Conservation (phyloP, 2,888 invertebrate genomes). For the Drosophila vallismaia region DNA sequence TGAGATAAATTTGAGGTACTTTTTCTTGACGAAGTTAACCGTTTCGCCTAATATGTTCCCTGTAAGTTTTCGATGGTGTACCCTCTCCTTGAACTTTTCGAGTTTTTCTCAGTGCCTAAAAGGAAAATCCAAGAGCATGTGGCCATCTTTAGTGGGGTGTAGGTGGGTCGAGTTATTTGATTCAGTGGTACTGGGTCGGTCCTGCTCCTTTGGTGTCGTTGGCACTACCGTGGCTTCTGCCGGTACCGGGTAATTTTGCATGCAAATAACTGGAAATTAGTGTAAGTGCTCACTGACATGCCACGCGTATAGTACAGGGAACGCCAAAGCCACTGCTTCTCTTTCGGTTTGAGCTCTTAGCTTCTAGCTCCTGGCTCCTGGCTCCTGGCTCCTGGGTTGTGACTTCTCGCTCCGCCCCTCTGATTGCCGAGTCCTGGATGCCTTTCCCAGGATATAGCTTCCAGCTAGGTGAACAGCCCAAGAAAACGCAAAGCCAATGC, state of each 20-base stretch:
- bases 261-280: conserved; percentile 77
- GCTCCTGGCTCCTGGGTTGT: conserved; percentile 4
- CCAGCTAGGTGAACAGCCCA: conserved; percentile 21
- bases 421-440: neutral
- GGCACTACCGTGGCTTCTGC: conserved; percentile 24
- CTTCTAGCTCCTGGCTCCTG: conserved; percentile 3
- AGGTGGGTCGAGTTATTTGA: conserved; percentile 25
- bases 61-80: too few species aligned
- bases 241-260: conserved; percentile 65
- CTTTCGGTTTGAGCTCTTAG: conserved; percentile 13
- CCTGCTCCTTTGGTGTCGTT: conserved; percentile 28
- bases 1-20: neutral
- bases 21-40: too few species aligned
- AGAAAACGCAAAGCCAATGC: conserved; percentile 36
- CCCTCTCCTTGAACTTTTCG: neutral
- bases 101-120: neutral
- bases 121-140: conserved; percentile 3
- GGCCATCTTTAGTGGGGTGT: conserved; percentile 6
- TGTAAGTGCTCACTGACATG: conserved; percentile 76
- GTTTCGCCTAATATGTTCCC: too few species aligned
- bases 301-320: conserved; percentile 42
- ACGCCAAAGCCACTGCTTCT: conserved; percentile 15
- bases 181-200: conserved; percentile 26
- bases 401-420: neutral
- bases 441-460: conserved; percentile 1